Evolutionary conservation across 2,113 vertebrate genomes (phyloP), one percentile per base, ranked within the genome.

Genomic region (Cyanoderma ruficeps): DNA sequence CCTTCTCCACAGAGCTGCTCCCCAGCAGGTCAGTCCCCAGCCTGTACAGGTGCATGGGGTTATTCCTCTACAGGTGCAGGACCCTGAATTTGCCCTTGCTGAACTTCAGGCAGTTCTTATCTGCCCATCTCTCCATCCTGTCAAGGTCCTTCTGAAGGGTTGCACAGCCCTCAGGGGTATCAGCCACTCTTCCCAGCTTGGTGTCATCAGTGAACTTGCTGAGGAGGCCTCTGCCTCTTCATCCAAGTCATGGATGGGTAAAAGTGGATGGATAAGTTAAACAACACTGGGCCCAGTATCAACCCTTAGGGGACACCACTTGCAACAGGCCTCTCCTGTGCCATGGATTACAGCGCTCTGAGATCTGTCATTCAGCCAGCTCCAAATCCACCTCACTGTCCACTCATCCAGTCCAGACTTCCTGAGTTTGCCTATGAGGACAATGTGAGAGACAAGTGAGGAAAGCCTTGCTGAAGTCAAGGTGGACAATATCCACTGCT

Each of bases 171-270:
- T 57, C 15, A 15, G 31, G 3, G 33, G 18, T 28, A 33, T 24
- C 1, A 0, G 10, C 52, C 20, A 2, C 28, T 60, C 11, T 41
- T 53, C 30, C 15, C 61, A 76, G 46, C 16, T 39, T 22, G 9
- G 46, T 31, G 53, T 3, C 24, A 44, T 14, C 69, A 31, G 44
- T 5, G 16, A 75, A 25, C 13, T 3, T 60, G 16, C 33, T 67
- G 46, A 60, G 77, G 28, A 39, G 0, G 0, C 39, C 9, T 18
- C 15, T 60, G 46, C 9, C 19, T 19, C n/a, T 60, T 47, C 28
- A 41, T 18, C n/a, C 53, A 68, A 60, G 28, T 12, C 53, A 75
- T 10, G 30, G 53, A 75, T n/a, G 30, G n/a, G 7, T 10, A 41
- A 39, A 41, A 61, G 59, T 13, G 24, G 61, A 60, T n/a, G n/a